Percentiles rank a stretch among this genome's conserved stretches.
Evolutionary conservation across 2,888 invertebrate genomes (phyloP).

Genomic region (Netelia inedita): DNA sequence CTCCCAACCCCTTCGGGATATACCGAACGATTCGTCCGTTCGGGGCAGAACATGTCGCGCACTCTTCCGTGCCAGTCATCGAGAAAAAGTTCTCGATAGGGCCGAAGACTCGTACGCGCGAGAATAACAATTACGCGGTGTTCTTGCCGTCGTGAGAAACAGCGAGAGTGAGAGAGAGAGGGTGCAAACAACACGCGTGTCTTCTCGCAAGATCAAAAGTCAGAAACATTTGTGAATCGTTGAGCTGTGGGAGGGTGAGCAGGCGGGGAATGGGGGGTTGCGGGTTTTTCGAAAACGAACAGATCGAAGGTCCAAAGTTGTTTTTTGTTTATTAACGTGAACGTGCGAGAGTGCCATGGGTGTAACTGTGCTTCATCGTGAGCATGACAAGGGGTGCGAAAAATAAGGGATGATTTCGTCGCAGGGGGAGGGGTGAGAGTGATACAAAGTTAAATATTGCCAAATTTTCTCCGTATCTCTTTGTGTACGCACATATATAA

Average conservation of each 20-base stretch:
- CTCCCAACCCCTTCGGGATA: constrained; percentile 65
- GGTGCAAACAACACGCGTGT: not conserved
- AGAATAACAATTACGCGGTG: not conserved
- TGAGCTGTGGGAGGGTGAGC: not conserved
- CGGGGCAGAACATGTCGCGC: constrained; percentile 79
- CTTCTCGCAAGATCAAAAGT: no score
- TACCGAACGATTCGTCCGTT: constrained; percentile 52
- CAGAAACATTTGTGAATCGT: no score
- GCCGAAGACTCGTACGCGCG: constrained; percentile 53
- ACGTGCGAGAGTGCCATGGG: constrained; percentile 39
- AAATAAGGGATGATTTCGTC: not conserved
- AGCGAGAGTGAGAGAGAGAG: not conserved
- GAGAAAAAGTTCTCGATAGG: constrained; percentile 76
- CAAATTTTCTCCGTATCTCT: not conserved
- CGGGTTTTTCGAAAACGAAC: no score
- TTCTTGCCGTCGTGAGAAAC: not conserved
- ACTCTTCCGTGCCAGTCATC: constrained; percentile 80
- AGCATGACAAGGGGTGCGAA: not conserved
- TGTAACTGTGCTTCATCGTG: not conserved
- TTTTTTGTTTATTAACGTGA: constrained; percentile 6
- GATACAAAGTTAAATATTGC: not conserved
- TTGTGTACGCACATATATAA: not conserved
- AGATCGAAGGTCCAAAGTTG: not conserved
- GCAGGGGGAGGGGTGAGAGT: not conserved
- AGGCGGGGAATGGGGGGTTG: not conserved